Conservation (phyloP, 2,797 vertebrate genomes). For the Acomys russatus region DNA sequence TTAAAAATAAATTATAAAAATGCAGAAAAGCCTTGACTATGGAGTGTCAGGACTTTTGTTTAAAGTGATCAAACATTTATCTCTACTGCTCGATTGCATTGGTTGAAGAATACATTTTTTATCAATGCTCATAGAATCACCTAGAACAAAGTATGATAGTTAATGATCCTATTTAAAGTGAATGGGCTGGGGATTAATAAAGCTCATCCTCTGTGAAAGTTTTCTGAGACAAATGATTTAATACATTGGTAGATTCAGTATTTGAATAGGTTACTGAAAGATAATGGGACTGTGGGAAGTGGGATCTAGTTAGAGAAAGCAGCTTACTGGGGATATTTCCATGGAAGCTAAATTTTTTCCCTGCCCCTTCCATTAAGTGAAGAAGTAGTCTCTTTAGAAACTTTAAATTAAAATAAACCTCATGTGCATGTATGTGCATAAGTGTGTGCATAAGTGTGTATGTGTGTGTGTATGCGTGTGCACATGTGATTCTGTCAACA, state of each 20-base stretch:
- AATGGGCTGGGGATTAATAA: not conserved
- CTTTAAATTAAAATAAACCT: not conserved
- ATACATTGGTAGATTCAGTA: not conserved
- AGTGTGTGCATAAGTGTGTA: not conserved
- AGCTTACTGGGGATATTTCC: not conserved
- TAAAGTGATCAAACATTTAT: slow-evolving; percentile 71
- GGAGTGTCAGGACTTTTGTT: slow-evolving; percentile 57
- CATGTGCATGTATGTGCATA: not conserved
- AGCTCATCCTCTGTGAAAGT: too few species aligned
- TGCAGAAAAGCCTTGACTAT: slow-evolving; percentile 36
- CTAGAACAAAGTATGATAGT: slow-evolving; percentile 29
- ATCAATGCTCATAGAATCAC: slow-evolving; percentile 73
- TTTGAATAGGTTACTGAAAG: too few species aligned
- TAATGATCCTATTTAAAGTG: not conserved
- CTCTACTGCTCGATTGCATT: slow-evolving; percentile 70
- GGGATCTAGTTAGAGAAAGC: not conserved
- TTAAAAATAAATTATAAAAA: too few species aligned
- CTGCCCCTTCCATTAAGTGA: too few species aligned
- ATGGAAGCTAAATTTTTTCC: not conserved
- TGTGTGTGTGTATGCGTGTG: not conserved
- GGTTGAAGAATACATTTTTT: slow-evolving; percentile 76
- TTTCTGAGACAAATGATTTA: not conserved
- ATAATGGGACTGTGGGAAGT: not conserved
- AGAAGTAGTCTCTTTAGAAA: not conserved
- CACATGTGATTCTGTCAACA: not conserved